Percentiles rank a stretch among this genome's conserved stretches.
phyloP scores from a whole-genome alignment of 2,888 invertebrate species.

The Diarsia rubi region DNA sequence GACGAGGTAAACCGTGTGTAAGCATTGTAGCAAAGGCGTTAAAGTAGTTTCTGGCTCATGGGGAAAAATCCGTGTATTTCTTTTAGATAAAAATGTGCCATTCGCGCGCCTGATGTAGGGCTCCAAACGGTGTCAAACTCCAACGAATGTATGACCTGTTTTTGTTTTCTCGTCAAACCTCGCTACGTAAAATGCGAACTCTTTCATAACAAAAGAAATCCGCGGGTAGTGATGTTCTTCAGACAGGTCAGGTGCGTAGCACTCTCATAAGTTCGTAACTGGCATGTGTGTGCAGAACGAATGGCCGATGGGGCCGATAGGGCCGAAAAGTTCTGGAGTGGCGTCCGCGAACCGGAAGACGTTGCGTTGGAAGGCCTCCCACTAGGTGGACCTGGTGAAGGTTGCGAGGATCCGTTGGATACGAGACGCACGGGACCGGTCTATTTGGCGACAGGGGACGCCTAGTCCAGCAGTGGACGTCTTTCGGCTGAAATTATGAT shows the following conservation, averaged over 20 bases:
- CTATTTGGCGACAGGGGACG: too few species aligned
- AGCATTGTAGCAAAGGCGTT: not conserved
- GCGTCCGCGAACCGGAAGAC: too few species aligned
- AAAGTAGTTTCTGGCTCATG: not conserved
- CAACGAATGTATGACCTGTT: slow-evolving; percentile 18
- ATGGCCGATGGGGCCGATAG: too few species aligned
- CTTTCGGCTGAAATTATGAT: too few species aligned
- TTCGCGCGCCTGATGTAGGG: not conserved
- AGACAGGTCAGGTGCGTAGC: not conserved
- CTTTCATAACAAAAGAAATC: not conserved
- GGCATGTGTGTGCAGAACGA: too few species aligned
- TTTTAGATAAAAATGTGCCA: not conserved
- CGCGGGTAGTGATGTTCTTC: not conserved
- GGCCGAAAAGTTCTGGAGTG: too few species aligned
- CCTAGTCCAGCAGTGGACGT: too few species aligned
- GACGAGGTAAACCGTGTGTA: not conserved
- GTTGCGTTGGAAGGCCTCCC: too few species aligned
- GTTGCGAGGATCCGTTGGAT: too few species aligned
- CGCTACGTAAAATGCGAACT: not conserved
- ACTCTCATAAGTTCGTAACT: not conserved
- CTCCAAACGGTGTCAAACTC: slow-evolving; percentile 10
- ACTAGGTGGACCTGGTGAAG: too few species aligned
- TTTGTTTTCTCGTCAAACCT: slow-evolving; percentile 17
- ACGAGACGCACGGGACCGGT: too few species aligned
- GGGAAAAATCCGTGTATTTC: not conserved